Conservation (phyloP, 2,888 invertebrate genomes). For the Stramonita haemastoma region DNA sequence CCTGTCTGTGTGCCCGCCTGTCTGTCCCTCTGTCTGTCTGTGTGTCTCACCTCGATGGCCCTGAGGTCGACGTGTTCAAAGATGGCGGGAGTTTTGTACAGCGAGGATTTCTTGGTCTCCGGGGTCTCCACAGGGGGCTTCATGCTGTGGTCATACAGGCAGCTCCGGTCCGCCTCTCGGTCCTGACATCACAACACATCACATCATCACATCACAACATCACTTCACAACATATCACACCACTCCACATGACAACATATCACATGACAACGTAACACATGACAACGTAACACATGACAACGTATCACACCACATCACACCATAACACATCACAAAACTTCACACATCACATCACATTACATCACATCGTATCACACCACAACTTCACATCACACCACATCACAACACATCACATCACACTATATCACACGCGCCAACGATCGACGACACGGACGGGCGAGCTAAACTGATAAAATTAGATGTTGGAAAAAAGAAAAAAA, state of each 20-base stretch:
- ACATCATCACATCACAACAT: neutral
- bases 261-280: neutral
- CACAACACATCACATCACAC: no score
- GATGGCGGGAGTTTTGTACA: conserved; percentile 95
- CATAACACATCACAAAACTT: no score
- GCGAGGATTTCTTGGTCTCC: conserved; percentile 80
- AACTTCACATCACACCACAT: no score
- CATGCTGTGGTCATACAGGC: conserved; percentile 85
- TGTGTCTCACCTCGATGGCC: conserved; percentile 84
- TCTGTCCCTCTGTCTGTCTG: neutral
- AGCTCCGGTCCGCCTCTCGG: conserved; percentile 64
- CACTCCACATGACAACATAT: no score
- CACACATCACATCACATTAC: no score
- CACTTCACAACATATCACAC: neutral
- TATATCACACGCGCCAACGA: neutral
- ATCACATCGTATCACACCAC: no score
- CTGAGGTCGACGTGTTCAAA: conserved; percentile 96
- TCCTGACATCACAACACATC: conserved; percentile 53
- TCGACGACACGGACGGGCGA: no score
- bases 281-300: no score
- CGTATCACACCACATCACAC: neutral
- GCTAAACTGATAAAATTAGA: no score
- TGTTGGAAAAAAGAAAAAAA: no score
- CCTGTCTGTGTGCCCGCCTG: no score
- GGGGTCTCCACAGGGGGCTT: conserved; percentile 87